phyloP scores from a whole-genome alignment of 2,113 vertebrate genomes.

The Tachysurus fulvidraco region DNA sequence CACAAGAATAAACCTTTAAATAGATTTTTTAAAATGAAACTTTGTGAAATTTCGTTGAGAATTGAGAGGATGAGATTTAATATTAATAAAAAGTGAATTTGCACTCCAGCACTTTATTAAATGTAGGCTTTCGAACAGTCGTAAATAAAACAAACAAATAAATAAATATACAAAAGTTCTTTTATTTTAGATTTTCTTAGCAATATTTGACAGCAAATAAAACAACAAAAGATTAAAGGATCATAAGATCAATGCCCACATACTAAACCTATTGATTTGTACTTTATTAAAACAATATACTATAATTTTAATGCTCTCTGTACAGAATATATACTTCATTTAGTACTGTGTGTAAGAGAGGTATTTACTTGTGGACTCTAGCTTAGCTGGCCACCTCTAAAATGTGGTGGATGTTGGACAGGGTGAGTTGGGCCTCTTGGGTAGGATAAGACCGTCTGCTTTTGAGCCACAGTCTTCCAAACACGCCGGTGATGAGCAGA shows the following conservation, averaged over 20 bases:
- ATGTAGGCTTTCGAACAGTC: background rate
- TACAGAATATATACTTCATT: conserved; percentile 12
- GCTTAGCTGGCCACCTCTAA: conserved; percentile 75
- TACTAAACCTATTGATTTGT: conserved; percentile 9
- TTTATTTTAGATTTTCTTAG: conserved; percentile 3
- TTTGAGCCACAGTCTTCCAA: conserved; percentile 73
- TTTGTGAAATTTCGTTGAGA: too few species aligned
- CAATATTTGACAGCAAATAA: background rate
- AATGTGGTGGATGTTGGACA: conserved; percentile 74
- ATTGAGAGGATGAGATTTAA: background rate
- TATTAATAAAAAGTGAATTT: background rate
- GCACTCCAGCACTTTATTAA: background rate
- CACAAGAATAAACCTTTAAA: background rate
- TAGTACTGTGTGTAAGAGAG: background rate
- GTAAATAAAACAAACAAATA: background rate
- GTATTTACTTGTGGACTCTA: background rate
- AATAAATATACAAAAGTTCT: background rate
- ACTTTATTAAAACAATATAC: conserved; percentile 7
- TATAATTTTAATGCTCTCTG: conserved; percentile 26
- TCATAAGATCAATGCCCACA: background rate
- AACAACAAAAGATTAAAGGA: background rate
- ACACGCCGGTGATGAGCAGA: conserved; percentile 70
- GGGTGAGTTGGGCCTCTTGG: conserved; percentile 71
- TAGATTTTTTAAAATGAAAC: background rate
- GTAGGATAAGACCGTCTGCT: conserved; percentile 72